These are phyloP conservation scores for Phytoseiulus persimilis DNA, from an alignment of 2,888 invertebrate species.

Conservation along the genomic window DNA sequence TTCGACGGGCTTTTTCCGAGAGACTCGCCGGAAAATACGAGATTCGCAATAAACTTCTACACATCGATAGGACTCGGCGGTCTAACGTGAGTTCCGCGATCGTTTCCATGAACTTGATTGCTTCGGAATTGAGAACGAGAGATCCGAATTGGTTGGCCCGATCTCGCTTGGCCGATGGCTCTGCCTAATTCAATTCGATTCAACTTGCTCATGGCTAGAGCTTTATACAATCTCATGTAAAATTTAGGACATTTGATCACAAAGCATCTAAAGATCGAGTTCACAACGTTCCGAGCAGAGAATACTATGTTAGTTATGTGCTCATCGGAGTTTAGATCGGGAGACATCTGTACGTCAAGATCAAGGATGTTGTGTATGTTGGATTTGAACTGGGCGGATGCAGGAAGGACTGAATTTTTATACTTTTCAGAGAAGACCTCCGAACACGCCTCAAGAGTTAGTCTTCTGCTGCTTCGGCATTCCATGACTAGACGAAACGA, in stretches of 20 bases:
- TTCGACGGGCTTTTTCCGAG: conserved; percentile 88
- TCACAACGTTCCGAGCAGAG: no score
- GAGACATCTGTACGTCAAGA: no score
- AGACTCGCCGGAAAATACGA: conserved; percentile 88
- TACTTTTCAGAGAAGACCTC: conserved; percentile 62
- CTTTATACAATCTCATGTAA: no score
- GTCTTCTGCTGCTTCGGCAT: conserved; percentile 17
- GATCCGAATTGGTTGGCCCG: background rate
- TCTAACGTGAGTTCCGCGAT: conserved; percentile 60
- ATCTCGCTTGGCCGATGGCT: background rate
- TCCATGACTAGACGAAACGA: background rate
- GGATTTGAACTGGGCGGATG: background rate
- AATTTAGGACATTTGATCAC: no score
- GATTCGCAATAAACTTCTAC: conserved; percentile 96
- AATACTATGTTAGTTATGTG: no score
- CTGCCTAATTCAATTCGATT: conserved; percentile 56
- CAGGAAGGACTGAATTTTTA: conserved; percentile 44
- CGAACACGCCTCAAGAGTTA: conserved; percentile 71
- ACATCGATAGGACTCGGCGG: conserved; percentile 94
- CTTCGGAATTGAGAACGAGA: no score
- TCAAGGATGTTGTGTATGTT: no score
- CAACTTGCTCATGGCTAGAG: no score
- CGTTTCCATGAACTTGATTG: background rate
- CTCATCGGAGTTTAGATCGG: no score
- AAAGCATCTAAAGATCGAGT: no score